A percentile compares a stretch with the other conserved stretches of the same genome.
Evolutionary conservation across 2,797 vertebrate species (phyloP).

Genomic region (Chrysocyon brachyurus): DNA sequence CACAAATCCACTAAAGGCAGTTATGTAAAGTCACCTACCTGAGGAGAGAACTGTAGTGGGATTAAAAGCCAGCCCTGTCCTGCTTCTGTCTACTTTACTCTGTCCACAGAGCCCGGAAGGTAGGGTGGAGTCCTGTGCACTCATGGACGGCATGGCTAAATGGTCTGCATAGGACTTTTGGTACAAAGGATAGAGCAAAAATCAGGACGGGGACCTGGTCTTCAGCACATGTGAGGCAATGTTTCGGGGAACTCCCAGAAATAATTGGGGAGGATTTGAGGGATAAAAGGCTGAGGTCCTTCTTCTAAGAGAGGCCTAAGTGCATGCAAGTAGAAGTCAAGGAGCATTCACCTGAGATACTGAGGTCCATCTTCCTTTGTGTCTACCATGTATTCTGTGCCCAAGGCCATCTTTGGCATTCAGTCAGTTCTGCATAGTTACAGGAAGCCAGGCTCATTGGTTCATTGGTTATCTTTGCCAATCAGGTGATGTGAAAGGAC

Average conservation of each 20-base stretch:
- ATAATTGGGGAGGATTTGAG: background rate
- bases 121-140: background rate
- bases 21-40: background rate
- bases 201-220: background rate
- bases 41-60: background rate
- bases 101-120: background rate
- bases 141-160: background rate
- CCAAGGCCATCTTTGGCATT: background rate
- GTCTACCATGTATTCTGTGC: background rate
- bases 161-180: background rate
- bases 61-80: background rate
- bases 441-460: background rate
- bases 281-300: background rate
- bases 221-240: background rate
- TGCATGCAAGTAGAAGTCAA: background rate
- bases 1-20: background rate
- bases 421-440: background rate
- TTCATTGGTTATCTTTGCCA: background rate
- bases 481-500: background rate
- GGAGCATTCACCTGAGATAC: background rate
- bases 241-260: background rate
- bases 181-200: background rate
- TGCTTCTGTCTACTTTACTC: background rate
- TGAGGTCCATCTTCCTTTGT: background rate
- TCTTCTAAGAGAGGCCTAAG: background rate